Base-by-base conservation (phyloP, 2,113 vertebrate species). In the Heliornis fulica region DNA sequence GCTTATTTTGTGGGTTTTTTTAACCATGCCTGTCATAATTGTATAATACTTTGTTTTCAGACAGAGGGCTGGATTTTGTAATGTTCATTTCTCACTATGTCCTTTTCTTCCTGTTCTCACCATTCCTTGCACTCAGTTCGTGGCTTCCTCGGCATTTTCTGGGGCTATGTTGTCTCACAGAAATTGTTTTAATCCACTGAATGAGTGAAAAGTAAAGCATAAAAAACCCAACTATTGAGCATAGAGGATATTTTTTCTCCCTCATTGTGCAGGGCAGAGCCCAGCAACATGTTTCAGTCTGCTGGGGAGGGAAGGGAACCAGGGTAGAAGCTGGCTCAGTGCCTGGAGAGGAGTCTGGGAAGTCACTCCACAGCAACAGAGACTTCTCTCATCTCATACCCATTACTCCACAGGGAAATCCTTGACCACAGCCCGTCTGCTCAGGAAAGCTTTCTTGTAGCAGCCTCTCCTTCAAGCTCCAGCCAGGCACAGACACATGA, bases 361-460 rank as follows among this genome's bases (percentile, higher is more conserved):
- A 90, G 57, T 79, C 90, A 90, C 78, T 43, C 0, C 0, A 61
- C 78, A 85, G 53, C 0, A 0, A 40, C 2, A 8, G 78, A 93
- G 82, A 43, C 48, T 72, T 89, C 41, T n/a, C 23, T 85, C 60
- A 83, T 80, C 57, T 86, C 68, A 68, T 15, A 15, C 71, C 43
- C 10, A 2, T 56, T 50, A 1, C 89, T 79, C 91, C 5, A 0
- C 87, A 41, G 65, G 83, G 95, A 94, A 77, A 87, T 92, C 56
- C 77, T 68, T 96, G 81, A 48, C 85, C 77, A 85, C 86, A 88
- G 85, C 63, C 90, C 8, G 5, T 77, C 90, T 93, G 94, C 79
- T 83, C 5, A 48, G 88, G 40, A 50, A 68, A 71, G 74, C 31
- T 74, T 38, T 69, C 83, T 84, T 7, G 1, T 43, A 72, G 79